Conservation (phyloP, 2,113 vertebrate species). For the Elachura formosa region DNA sequence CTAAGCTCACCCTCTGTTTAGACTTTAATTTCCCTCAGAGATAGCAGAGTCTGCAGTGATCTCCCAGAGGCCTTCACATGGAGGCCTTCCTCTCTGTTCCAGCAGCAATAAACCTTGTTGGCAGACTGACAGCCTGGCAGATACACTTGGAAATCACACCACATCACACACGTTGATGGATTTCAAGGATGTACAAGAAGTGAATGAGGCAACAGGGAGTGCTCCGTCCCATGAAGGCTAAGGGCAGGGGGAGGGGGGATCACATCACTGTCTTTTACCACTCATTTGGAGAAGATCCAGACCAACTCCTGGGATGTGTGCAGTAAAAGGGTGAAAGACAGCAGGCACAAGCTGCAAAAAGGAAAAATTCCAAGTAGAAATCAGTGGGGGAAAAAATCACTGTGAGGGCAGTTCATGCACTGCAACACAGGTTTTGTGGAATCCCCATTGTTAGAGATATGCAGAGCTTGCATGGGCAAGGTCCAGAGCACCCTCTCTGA, state of each 20-base stretch:
- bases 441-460: background rate
- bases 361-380: background rate
- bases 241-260: background rate
- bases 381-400: background rate
- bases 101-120: constrained; percentile 19
- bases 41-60: background rate
- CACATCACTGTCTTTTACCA: background rate
- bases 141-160: background rate
- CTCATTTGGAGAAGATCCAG: background rate
- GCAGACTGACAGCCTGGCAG: background rate
- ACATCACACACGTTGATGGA: background rate
- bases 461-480: background rate
- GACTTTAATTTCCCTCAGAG: background rate
- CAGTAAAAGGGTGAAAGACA: background rate
- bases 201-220: background rate
- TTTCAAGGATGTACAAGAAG: constrained; percentile 41
- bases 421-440: background rate
- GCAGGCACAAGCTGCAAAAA: background rate
- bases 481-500: background rate
- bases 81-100: background rate
- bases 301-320: accelerated
- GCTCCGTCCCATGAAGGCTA: background rate
- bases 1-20: background rate
- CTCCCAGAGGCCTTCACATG: constrained; percentile 20
- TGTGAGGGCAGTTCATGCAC: background rate